Percentiles rank a stretch among this genome's conserved stretches.
phyloP scores from a whole-genome alignment of 1,140 invertebrate species.

The Archegozetes longisetosus region DNA sequence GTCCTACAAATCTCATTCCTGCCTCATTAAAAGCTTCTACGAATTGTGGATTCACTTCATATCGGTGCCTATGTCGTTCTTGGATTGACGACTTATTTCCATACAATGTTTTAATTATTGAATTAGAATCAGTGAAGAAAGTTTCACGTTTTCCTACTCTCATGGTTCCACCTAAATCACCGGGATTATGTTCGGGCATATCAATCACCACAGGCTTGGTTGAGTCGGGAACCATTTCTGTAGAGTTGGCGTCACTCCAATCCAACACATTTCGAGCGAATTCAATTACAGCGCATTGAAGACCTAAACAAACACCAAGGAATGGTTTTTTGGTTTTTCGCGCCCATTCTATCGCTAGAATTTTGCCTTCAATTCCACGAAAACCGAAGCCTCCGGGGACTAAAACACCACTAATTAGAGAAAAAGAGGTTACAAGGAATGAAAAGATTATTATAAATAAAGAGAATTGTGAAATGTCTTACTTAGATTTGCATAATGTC shows the following conservation, averaged over 20 bases:
- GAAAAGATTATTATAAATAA: conserved; percentile 1
- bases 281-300: conserved; percentile 94
- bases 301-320: conserved; percentile 87
- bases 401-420: conserved; percentile 57
- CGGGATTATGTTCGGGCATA: conserved; percentile 94
- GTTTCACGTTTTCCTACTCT: conserved; percentile 80
- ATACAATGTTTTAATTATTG: conserved; percentile 18
- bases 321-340: conserved; percentile 74
- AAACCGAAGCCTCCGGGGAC: conserved; percentile 95
- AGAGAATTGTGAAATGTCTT: conserved; percentile 17
- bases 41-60: conserved; percentile 78
- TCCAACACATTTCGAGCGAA: conserved; percentile 72
- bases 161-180: conserved; percentile 93
- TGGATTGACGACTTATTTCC: conserved; percentile 62
- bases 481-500: conserved; percentile 71
- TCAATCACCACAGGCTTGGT: conserved; percentile 74
- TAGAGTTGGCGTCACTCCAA: conserved; percentile 57
- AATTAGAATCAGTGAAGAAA: conserved; percentile 40
- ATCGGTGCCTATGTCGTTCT: conserved; percentile 90
- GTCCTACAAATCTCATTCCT: conserved; percentile 81
- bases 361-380: conserved; percentile 90
- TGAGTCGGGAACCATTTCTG: conserved; percentile 61
- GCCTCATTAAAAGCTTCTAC: conserved; percentile 55
- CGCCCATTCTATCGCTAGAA: conserved; percentile 82
- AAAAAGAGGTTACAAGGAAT: neutral